Percentiles rank a stretch among this genome's conserved stretches.
These are phyloP conservation scores for Halyomorpha halys DNA, from an alignment of 1,140 invertebrate genomes.

Conservation along the genomic window DNA sequence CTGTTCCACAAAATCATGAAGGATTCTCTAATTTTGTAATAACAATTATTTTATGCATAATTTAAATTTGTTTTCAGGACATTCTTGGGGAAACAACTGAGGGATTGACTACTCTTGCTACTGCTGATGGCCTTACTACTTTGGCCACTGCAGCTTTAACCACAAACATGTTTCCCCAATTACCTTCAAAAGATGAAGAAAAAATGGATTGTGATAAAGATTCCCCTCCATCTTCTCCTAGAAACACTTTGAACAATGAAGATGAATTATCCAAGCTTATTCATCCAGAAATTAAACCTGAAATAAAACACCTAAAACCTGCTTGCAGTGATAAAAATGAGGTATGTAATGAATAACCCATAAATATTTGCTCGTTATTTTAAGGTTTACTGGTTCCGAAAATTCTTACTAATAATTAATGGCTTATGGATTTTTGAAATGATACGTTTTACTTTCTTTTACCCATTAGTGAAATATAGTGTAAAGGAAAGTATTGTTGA, in stretches of 20 bases:
- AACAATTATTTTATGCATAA: no score
- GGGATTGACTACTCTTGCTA: slow-evolving; percentile 26
- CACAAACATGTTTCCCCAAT: slow-evolving; percentile 2
- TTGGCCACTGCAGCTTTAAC: slow-evolving; percentile 59
- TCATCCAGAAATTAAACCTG: neutral
- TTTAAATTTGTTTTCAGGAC: slow-evolving; percentile 8
- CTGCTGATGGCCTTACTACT: slow-evolving; percentile 55
- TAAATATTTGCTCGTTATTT: no score
- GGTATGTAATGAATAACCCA: neutral
- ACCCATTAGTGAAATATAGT: no score
- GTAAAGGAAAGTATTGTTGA: no score
- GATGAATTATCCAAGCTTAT: slow-evolving; percentile 5
- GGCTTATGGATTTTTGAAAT: no score
- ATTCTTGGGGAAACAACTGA: neutral
- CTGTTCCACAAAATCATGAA: no score
- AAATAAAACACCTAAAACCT: neutral
- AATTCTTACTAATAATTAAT: no score
- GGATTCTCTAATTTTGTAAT: no score
- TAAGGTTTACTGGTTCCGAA: no score
- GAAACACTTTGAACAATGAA: neutral
- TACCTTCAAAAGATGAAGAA: neutral
- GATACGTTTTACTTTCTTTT: no score
- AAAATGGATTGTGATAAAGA: neutral
- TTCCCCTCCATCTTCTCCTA: neutral
- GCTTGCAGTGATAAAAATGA: slow-evolving; percentile 3